Evolutionary conservation across 2,113 vertebrate genomes (phyloP).

Genomic region (Grammomys surdaster): DNA sequence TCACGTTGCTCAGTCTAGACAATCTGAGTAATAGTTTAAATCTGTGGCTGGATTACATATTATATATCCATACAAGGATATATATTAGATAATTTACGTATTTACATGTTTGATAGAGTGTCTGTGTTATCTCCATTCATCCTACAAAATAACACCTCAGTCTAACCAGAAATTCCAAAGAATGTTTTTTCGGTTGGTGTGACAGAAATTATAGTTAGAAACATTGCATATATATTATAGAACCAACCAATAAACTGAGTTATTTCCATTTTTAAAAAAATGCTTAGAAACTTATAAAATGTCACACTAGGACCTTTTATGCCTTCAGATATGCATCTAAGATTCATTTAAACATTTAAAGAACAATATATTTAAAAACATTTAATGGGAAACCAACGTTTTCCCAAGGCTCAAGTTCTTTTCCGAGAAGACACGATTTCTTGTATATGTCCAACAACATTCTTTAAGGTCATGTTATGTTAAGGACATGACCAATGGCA

Average conservation of each 20-base stretch:
- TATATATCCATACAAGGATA: neutral
- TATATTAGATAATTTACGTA: neutral
- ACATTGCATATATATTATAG: too few relatives aligned
- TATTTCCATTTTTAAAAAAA: neutral
- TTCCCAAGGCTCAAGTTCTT: too few relatives aligned
- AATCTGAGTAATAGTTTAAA: constrained; percentile 51
- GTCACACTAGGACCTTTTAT: constrained; percentile 2
- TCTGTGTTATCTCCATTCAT: neutral
- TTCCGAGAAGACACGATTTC: too few relatives aligned
- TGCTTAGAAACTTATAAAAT: neutral
- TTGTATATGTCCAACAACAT: too few relatives aligned
- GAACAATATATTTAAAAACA: neutral
- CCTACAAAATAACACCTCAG: neutral
- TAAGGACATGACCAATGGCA: too few relatives aligned
- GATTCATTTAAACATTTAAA: neutral
- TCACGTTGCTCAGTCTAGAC: neutral
- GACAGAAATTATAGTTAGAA: too few relatives aligned
- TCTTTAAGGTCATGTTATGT: too few relatives aligned
- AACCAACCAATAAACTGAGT: too few relatives aligned
- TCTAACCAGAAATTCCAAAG: neutral
- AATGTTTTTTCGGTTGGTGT: too few relatives aligned
- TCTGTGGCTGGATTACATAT: neutral
- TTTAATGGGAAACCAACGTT: too few relatives aligned
- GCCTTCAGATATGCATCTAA: neutral
- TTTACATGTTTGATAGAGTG: neutral